Evolutionary conservation across 2,113 vertebrate genomes (phyloP), one percentile per base, ranked within the genome.

Genomic region (Piprites chloris): DNA sequence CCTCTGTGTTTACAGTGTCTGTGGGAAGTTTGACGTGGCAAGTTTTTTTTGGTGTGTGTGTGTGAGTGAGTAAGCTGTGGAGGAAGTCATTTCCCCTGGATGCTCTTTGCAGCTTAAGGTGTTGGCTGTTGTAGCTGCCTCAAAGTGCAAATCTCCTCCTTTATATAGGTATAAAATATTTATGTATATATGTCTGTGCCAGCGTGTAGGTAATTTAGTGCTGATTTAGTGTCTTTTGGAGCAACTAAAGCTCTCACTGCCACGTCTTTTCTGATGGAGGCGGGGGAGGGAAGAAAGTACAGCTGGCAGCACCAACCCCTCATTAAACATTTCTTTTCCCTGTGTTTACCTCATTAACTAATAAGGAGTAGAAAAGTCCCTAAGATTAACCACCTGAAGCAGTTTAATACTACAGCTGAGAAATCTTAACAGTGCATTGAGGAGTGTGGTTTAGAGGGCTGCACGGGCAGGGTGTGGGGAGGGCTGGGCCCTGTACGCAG

Each of bases 21-120:
- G 75, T 92, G 80, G 91, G 97, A 98, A 98, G 97, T 96, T 97
- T 93, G 98, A 98, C 98, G 97, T 98, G 98, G 98, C 98, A 98
- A 56, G 12, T 28, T 78, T 90, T 87, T 73, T 74, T 47, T 42
- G 65, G 16, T 15, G 49, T 55, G 1, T 22, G 2, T 18, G 15
- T 37, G 42, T 49, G 72, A 33, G 35, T 67, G 62, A 85, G 69
- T 56, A 68, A 94, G 81, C 85, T 63, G 72, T 73, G 42, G 46
- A 91, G 93, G 92, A 96, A 96, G 90, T 93, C 0, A 4, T 87
- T 95, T 96, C 63, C 55, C 44, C 59, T 79, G 75, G 52, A 67
- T 87, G 67, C 56, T 80, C 59, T 87, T 6, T 6, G 4, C n/a
- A 66, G 46, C 53, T 76, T n/a, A 58, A 91, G 58, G 59, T 88